Base-by-base conservation (phyloP, 1,140 invertebrate genomes). In the Holotrichia oblita region DNA sequence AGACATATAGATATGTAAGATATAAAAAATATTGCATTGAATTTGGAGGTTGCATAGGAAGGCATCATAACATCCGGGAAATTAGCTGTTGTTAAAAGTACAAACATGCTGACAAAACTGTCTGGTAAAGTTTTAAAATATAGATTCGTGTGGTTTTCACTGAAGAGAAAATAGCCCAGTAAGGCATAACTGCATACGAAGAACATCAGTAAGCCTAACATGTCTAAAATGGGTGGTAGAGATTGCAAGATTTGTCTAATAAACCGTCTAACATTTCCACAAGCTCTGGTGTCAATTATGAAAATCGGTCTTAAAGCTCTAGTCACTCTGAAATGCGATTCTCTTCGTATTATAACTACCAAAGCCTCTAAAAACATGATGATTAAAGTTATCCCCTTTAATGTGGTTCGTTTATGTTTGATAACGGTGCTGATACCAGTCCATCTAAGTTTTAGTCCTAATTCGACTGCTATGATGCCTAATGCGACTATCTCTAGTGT, bases 11-110 rank as follows among this genome's bases (percentile, higher is more conserved):
- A 93, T 27, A 98, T 91, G 86, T 97, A 98, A 0, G 93, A 91
- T 76, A 97, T 93, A 87, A 97, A 97, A 86, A 96, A 97, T 59
- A 96, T 87, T n/a, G 93, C 92, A 82, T 94, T 94, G 91, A 93
- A 96, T 84, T 92, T 93, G 17, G 91, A 93, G 82, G 90, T 90
- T 2, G 93, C 91, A 88, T 96, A 97, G 0, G 95, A 93, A 10
- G 94, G 95, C 95, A 98, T 97, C 96, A 97, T 97, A 8, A 98
- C 95, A 87, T 97, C 96, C 22, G 96, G 96, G 88, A 94, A 97
- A 87, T 98, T 98, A 78, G 96, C 95, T 20, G 96, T 97, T 0
- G 96, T 98, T 0, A 97, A 89, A 20, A 98, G 89, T 59, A 98
- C 94, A 87, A 97, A 97, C 84, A 98, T 91, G 84, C 93, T 97